phyloP scores from a whole-genome alignment of 2,113 vertebrate genomes.

The Okapia johnstoni region DNA sequence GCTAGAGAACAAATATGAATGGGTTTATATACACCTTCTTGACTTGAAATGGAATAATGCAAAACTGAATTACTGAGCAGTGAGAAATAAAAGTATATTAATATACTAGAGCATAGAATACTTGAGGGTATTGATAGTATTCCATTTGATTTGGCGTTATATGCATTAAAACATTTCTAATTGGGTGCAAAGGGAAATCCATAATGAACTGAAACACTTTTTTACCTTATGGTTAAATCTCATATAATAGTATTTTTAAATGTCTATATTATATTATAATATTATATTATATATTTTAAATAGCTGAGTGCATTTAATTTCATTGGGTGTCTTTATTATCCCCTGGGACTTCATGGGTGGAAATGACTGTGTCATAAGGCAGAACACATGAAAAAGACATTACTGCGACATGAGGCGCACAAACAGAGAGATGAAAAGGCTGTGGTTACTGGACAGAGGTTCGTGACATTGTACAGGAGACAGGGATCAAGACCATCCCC shows the following conservation, averaged over 20 bases:
- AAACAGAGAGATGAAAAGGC: not conserved
- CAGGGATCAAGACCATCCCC: too few relatives aligned
- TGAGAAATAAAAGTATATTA: conserved; percentile 44
- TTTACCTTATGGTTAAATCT: not conserved
- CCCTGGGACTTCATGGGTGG: not conserved
- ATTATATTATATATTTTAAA: not conserved
- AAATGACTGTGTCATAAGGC: not conserved
- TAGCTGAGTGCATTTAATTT: not conserved
- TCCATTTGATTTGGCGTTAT: not conserved
- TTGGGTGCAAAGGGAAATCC: not conserved
- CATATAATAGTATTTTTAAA: not conserved
- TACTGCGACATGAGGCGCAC: not conserved
- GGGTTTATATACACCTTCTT: conserved; percentile 12
- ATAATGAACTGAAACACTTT: not conserved
- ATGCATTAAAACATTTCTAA: not conserved
- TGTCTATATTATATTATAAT: not conserved
- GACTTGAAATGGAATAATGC: conserved; percentile 14
- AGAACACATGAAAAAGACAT: not conserved
- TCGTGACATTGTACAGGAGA: too few relatives aligned
- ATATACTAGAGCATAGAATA: conserved; percentile 45
- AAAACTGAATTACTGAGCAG: not conserved
- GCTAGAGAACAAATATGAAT: conserved; percentile 40
- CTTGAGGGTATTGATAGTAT: conserved; percentile 28
- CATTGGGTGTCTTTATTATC: not conserved
- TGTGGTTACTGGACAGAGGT: not conserved